Evolutionary conservation across 2,113 vertebrate species (phyloP).

Genomic region (Neoarius graeffei): DNA sequence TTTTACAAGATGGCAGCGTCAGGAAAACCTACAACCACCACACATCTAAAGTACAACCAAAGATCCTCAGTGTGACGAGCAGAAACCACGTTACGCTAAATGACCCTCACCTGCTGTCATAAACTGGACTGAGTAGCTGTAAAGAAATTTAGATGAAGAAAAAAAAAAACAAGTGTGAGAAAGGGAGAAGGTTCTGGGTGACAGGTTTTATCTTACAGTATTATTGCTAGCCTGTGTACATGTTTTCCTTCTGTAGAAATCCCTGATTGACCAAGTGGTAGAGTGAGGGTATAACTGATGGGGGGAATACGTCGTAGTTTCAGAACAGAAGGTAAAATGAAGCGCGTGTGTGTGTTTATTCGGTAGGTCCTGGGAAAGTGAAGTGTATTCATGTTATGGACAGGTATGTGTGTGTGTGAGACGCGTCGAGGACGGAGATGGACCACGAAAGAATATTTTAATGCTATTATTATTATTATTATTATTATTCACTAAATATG

Average conservation of each 20-base stretch:
- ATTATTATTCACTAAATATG: slow-evolving; percentile 64
- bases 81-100: slow-evolving; percentile 14
- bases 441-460: slow-evolving; percentile 69
- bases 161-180: not conserved
- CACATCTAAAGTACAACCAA: not conserved
- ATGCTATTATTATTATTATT: slow-evolving; percentile 52
- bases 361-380: slow-evolving; percentile 11
- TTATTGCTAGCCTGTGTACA: slow-evolving; percentile 80
- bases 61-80: slow-evolving; percentile 18
- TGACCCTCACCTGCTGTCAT: slow-evolving; percentile 10
- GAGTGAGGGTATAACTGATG: not conserved
- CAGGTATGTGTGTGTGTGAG: slow-evolving; percentile 28
- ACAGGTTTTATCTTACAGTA: slow-evolving; percentile 72
- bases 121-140: slow-evolving; percentile 28
- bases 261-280: slow-evolving; percentile 77
- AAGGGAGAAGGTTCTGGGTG: slow-evolving; percentile 51
- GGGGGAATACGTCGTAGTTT: slow-evolving; percentile 56
- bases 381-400: slow-evolving; percentile 14
- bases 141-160: slow-evolving; percentile 26
- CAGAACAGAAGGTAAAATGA: slow-evolving; percentile 52
- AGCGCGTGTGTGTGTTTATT: not conserved
- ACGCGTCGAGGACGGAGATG: slow-evolving; percentile 44
- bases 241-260: slow-evolving; percentile 82
- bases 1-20: slow-evolving; percentile 29
- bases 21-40: slow-evolving; percentile 11